Base-by-base conservation (phyloP, 2,797 vertebrate genomes). In the Acanthis flammea region DNA sequence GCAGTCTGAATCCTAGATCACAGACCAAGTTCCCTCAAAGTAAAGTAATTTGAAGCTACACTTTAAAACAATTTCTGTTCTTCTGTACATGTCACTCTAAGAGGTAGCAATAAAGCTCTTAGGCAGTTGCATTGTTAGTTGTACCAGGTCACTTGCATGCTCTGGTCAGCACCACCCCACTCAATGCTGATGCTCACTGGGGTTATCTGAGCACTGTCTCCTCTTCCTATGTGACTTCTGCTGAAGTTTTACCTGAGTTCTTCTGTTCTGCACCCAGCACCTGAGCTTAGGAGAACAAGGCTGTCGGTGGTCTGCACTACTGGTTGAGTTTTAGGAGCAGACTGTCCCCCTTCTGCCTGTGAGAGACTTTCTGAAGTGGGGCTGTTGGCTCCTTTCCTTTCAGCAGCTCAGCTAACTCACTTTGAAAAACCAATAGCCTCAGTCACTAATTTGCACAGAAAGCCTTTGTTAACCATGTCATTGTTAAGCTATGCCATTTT, bases 381-480 rank as follows among this genome's bases (percentile, higher is more conserved):
- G 60, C 30, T 44, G 7, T 78, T 92, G 77, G 45, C 57, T 87
- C 7, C 47, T 39, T 51, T 82, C 42, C 61, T 77, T 82, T 71
- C 73, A 81, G 54, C 37, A 72, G 31, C 66, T 92, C 58, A 80
- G 67, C 80, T 81, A 95, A 51, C 18, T 90, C 42, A 4, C 39
- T 71, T 68, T 35, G 61, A 75, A 55, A 88, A 93, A 9, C 27
- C 68, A 42, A 24, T 37, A 68, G 41, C 39, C 54, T 72, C 73
- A 58, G 54, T 92, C 80, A 74, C 54, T 77, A 70, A 60, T n/a
- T 89, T 83, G 33, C 8, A 0, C 2, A 17, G 68, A 83, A 90
- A 67, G 22, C 23, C 0, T 0, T 21, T 30, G 19, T 60, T 67
- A 39, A 24, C 45, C 1, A 0, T 54, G 31, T 17, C 1, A 1